These are phyloP conservation scores for Urophycis tenuis DNA, from an alignment of 2,797 vertebrate species.

Conservation along the genomic window DNA sequence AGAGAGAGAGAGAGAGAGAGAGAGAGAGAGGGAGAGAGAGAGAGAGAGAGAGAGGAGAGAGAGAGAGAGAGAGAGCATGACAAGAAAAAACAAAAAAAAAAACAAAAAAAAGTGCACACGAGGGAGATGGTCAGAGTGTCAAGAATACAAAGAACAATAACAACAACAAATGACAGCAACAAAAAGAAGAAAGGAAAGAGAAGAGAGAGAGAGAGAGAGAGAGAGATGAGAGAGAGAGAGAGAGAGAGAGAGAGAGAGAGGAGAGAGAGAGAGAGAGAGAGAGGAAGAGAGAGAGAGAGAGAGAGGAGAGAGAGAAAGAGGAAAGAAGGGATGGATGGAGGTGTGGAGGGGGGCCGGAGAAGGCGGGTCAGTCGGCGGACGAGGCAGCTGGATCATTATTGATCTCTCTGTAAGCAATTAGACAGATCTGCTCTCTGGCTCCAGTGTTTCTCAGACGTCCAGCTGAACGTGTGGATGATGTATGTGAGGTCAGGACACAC, in stretches of 20 bases:
- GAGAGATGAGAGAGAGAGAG: background rate
- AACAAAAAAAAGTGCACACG: conserved; percentile 2
- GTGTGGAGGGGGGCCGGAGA: conserved; percentile 15
- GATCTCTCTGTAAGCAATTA: conserved; percentile 51
- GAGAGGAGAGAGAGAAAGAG: background rate
- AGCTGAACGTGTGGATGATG: background rate
- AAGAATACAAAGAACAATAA: background rate
- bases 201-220: background rate
- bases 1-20: conserved; percentile 18
- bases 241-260: background rate
- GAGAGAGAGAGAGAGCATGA: conserved; percentile 7
- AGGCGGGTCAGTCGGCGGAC: conserved; percentile 39
- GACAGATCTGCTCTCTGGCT: conserved; percentile 38
- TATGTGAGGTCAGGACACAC: background rate
- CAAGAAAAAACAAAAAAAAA: background rate
- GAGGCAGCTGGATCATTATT: conserved; percentile 41
- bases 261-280: background rate
- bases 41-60: conserved; percentile 5
- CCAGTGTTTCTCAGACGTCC: background rate
- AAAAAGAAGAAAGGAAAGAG: background rate
- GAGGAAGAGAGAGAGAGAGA: background rate
- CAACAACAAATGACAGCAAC: background rate
- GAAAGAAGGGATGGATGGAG: background rate
- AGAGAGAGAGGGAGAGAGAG: background rate
- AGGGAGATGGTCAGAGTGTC: background rate